A percentile compares a stretch with the other conserved stretches of the same genome.
Evolutionary conservation across 2,888 invertebrate genomes (phyloP).

Genomic region (Idaea aversata): DNA sequence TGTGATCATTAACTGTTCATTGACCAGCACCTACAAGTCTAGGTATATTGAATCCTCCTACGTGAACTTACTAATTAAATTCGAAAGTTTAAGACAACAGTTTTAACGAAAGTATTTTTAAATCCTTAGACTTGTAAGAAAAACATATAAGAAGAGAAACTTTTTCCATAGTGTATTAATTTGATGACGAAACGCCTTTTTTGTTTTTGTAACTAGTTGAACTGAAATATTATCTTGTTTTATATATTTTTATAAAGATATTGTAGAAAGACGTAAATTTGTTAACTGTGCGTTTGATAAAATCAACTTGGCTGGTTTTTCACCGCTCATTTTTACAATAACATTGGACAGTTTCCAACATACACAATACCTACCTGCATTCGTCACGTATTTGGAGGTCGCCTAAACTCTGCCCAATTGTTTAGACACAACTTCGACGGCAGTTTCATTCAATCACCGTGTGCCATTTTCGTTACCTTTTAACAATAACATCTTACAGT

Average conservation of each 20-base stretch:
- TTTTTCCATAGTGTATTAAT: constrained; percentile 7
- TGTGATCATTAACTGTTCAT: constrained; percentile 28
- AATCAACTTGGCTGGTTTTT: constrained; percentile 40
- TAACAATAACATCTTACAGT: background rate
- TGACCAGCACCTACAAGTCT: constrained; percentile 22
- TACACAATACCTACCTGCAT: constrained; percentile 48
- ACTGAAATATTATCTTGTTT: too few relatives aligned
- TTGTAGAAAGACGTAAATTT: background rate
- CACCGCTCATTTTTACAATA: constrained; percentile 46
- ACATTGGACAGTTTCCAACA: constrained; percentile 61
- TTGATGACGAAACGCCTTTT: background rate
- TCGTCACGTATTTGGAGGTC: constrained; percentile 57
- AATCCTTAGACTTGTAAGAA: constrained; percentile 4
- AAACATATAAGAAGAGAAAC: background rate
- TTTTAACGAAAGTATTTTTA: background rate
- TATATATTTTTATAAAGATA: background rate
- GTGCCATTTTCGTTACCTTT: constrained; percentile 1
- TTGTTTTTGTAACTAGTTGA: too few relatives aligned
- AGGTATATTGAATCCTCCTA: background rate
- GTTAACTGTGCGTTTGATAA: constrained; percentile 16
- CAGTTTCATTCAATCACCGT: constrained; percentile 14
- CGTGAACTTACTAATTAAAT: background rate
- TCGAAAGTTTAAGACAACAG: background rate
- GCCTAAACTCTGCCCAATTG: constrained; percentile 20
- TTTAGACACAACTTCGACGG: constrained; percentile 17